Evolutionary conservation across 2,888 invertebrate genomes (phyloP).

Genomic region (Serripes groenlandicus): DNA sequence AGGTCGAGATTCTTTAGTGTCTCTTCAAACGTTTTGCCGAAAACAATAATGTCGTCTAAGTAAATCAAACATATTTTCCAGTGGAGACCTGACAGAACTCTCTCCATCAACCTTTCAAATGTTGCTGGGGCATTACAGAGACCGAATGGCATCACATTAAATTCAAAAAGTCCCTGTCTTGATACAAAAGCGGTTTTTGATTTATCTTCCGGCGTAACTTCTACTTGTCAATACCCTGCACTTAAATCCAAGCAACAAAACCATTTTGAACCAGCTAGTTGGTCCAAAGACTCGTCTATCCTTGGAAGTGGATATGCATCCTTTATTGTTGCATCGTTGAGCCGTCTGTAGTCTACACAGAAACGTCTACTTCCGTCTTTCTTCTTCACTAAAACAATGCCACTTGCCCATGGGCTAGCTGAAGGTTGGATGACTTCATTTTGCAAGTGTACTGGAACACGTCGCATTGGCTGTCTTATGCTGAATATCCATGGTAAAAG

Average conservation of each 20-base stretch:
- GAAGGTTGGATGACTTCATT: constrained; percentile 34
- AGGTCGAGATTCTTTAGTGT: constrained; percentile 48
- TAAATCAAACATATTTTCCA: constrained; percentile 48
- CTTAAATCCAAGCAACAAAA: constrained; percentile 41
- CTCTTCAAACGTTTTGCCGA: constrained; percentile 30
- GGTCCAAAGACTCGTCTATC: constrained; percentile 45
- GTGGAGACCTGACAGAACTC: constrained; percentile 40
- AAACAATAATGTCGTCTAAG: constrained; percentile 50
- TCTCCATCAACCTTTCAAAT: constrained; percentile 40
- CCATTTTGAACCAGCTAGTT: constrained; percentile 23
- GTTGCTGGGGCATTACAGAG: constrained; percentile 29
- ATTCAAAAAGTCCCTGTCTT: constrained; percentile 49
- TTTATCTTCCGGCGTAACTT: constrained; percentile 23
- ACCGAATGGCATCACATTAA: constrained; percentile 43
- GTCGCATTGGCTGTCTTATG: too few relatives aligned
- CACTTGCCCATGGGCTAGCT: constrained; percentile 29
- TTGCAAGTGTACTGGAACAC: too few relatives aligned
- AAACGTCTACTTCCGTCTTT: constrained; percentile 40
- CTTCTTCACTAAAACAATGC: constrained; percentile 29
- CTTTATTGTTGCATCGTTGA: too few relatives aligned
- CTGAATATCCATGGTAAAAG: too few relatives aligned
- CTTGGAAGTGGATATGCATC: constrained; percentile 10
- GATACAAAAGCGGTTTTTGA: constrained; percentile 32
- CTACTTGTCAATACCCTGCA: constrained; percentile 49
- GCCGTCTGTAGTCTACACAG: constrained; percentile 27